Evolutionary conservation across 2,888 invertebrate genomes (phyloP).

Genomic region (Drosophila bunnanda): DNA sequence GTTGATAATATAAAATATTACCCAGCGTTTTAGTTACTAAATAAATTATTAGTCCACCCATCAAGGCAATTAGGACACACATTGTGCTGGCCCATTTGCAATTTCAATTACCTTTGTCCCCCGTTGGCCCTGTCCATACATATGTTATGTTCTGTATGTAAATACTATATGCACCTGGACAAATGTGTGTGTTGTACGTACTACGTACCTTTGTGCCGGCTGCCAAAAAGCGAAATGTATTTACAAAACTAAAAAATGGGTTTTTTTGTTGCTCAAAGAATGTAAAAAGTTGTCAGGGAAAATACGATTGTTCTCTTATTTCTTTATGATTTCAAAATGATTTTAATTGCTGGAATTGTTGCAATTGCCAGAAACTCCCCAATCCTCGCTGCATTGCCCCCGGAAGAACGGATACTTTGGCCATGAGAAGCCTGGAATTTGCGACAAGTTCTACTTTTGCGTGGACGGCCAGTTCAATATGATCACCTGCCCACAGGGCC

Average conservation of each 20-base stretch:
- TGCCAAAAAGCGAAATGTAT: slow-evolving; percentile 16
- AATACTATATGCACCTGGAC: slow-evolving; percentile 10
- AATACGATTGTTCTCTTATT: slow-evolving; percentile 7
- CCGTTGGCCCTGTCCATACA: slow-evolving; percentile 27
- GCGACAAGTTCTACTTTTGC: slow-evolving; percentile 95
- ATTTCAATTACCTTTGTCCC: slow-evolving; percentile 56
- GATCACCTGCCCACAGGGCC: slow-evolving; percentile 94
- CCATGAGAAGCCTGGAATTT: slow-evolving; percentile 91
- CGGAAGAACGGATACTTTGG: slow-evolving; percentile 95
- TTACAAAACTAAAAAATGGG: slow-evolving; percentile 7
- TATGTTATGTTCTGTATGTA: slow-evolving; percentile 18
- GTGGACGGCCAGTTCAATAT: slow-evolving; percentile 95
- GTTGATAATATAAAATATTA: slow-evolving; percentile 27
- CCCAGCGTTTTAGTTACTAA: slow-evolving; percentile 32
- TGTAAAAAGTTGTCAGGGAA: not conserved
- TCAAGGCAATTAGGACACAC: slow-evolving; percentile 52
- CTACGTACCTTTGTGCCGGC: slow-evolving; percentile 25
- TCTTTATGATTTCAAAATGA: slow-evolving; percentile 16
- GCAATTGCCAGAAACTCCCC: slow-evolving; percentile 88
- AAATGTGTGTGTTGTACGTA: slow-evolving; percentile 24
- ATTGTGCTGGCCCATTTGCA: slow-evolving; percentile 44
- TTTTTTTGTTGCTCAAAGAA: slow-evolving; percentile 6
- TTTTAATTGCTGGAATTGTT: not conserved
- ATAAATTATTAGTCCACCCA: slow-evolving; percentile 43
- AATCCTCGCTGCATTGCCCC: slow-evolving; percentile 90